Evolutionary conservation across 2,888 invertebrate genomes (phyloP).

Genomic region (Margaritifera margaritifera): DNA sequence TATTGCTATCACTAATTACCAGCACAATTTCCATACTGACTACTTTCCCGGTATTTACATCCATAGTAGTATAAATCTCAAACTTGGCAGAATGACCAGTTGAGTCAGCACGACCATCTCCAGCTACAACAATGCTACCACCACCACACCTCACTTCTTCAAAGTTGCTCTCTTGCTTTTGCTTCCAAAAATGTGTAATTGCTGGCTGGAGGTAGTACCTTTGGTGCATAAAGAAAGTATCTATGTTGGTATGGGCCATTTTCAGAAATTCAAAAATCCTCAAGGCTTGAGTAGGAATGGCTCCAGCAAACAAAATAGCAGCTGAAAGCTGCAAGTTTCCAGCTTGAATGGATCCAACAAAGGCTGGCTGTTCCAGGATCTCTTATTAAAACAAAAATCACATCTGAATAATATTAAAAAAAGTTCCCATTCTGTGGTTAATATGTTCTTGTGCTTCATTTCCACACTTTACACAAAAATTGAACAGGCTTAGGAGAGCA

Average conservation of each 20-base stretch:
- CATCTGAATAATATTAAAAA: no score
- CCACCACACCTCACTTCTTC: background rate
- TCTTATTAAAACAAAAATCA: background rate
- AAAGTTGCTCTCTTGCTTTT: slow-evolving; percentile 8
- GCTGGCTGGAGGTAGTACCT: no score
- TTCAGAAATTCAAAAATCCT: background rate
- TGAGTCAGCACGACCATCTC: slow-evolving; percentile 20
- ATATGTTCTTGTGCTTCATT: no score
- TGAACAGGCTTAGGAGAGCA: no score
- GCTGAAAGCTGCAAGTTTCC: slow-evolving; percentile 6
- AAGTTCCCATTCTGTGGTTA: no score
- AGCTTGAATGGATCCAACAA: slow-evolving; percentile 1
- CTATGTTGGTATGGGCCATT: background rate
- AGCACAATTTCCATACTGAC: slow-evolving; percentile 16
- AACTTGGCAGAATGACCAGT: slow-evolving; percentile 21
- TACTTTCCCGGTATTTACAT: slow-evolving; percentile 11
- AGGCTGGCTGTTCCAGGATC: slow-evolving; percentile 3
- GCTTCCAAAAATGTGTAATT: no score
- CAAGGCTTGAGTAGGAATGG: background rate
- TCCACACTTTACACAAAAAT: no score
- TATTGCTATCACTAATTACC: background rate
- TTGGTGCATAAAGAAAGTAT: no score
- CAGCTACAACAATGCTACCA: slow-evolving; percentile 7
- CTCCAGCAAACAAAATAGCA: slow-evolving; percentile 1
- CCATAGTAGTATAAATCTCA: slow-evolving; percentile 19